A percentile compares a stretch with the other conserved stretches of the same genome.
Evolutionary conservation across 2,888 invertebrate species (phyloP).

Genomic region (Drosophila dives): DNA sequence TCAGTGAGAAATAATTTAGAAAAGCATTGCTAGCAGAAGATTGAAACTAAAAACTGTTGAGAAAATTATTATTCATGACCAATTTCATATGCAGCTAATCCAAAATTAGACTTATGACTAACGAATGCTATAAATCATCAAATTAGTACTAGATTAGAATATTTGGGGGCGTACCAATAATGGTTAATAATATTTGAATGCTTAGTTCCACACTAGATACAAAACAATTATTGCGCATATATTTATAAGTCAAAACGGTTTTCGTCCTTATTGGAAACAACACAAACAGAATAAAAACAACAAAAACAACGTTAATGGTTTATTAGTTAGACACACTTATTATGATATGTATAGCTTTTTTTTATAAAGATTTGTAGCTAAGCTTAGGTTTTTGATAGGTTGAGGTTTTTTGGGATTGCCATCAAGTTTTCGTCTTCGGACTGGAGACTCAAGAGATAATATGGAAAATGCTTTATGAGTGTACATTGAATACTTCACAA

Average conservation of each 20-base stretch:
- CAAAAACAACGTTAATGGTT: conserved; percentile 17
- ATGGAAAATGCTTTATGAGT: conserved; percentile 50
- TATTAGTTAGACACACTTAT: conserved; percentile 74
- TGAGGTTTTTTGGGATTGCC: conserved; percentile 50
- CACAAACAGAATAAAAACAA: conserved; percentile 2
- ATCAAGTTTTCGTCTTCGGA: conserved; percentile 22
- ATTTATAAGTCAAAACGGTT: conserved; percentile 64
- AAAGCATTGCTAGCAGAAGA: conserved; percentile 19
- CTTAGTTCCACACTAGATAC: conserved; percentile 22
- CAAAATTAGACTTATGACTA: conserved; percentile 17
- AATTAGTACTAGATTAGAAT: conserved; percentile 13
- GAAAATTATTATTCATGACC: conserved; percentile 43
- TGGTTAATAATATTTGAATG: conserved; percentile 21
- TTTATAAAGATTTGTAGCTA: conserved; percentile 52
- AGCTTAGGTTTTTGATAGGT: conserved; percentile 70
- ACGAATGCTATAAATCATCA: conserved; percentile 44
- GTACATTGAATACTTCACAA: conserved; percentile 60
- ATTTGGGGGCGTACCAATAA: conserved; percentile 34
- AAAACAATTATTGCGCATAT: conserved; percentile 25
- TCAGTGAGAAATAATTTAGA: conserved; percentile 57
- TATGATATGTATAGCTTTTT: conserved; percentile 58
- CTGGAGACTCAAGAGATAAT: conserved; percentile 27
- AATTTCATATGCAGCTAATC: conserved; percentile 39
- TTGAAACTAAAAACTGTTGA: conserved; percentile 31
- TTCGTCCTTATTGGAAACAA: conserved; percentile 74